Percentiles rank a stretch among this genome's conserved stretches.
These are phyloP conservation scores for Drepana falcataria DNA, from an alignment of 2,888 invertebrate species.

Conservation along the genomic window DNA sequence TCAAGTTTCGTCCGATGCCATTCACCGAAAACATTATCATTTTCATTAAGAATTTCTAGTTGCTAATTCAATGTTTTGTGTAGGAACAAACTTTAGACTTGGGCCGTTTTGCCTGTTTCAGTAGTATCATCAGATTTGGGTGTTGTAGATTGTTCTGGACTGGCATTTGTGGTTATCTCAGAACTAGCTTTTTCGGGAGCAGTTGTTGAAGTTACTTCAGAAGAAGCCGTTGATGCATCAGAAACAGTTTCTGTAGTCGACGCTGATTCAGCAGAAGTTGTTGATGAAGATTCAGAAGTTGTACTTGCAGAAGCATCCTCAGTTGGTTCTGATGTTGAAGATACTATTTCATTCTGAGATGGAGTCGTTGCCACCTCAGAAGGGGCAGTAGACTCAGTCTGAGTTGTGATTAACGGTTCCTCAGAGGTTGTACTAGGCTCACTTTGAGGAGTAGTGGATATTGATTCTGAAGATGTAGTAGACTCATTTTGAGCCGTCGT, in stretches of 20 bases:
- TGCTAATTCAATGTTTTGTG: too few species aligned
- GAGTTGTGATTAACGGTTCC: slow-evolving; percentile 1
- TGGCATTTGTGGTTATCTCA: slow-evolving; percentile 5
- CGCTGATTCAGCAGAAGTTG: slow-evolving; percentile 7
- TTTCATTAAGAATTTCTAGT: too few species aligned
- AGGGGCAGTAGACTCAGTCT: neutral
- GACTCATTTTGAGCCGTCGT: neutral
- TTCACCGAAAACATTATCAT: neutral
- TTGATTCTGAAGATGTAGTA: neutral
- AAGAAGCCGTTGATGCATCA: slow-evolving; percentile 1
- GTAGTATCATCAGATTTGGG: slow-evolving; percentile 14
- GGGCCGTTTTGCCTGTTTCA: slow-evolving; percentile 19
- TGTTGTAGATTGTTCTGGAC: neutral
- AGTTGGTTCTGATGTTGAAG: slow-evolving; percentile 4
- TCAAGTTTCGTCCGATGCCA: neutral
- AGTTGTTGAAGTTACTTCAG: slow-evolving; percentile 10
- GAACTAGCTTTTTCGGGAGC: neutral
- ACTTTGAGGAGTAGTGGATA: neutral
- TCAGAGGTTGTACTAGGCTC: neutral
- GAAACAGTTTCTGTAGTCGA: slow-evolving; percentile 4
- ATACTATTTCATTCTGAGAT: neutral
- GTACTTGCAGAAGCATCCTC: slow-evolving; percentile 10
- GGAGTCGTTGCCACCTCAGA: slow-evolving; percentile 9
- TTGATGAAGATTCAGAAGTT: slow-evolving; percentile 5
- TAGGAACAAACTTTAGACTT: slow-evolving; percentile 1